phyloP scores from a whole-genome alignment of 2,113 vertebrate genomes.

The Lepisosteus osseus region DNA sequence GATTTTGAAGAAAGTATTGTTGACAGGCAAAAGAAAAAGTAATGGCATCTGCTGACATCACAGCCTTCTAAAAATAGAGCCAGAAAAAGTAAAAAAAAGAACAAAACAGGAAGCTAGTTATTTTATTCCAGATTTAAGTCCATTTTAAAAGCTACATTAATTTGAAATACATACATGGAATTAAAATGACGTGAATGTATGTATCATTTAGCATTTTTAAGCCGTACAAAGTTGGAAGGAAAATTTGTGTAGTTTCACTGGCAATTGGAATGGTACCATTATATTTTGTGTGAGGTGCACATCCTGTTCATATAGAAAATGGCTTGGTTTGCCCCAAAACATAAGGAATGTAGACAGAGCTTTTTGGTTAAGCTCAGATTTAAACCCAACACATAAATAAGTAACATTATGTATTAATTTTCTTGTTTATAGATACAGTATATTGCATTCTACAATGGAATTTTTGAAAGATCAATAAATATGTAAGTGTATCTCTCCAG shows the following conservation, averaged over 20 bases:
- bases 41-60: constrained; percentile 18
- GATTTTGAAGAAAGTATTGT: constrained; percentile 10
- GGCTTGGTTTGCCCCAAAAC: too few relatives aligned
- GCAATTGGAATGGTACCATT: not conserved
- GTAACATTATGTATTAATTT: too few relatives aligned
- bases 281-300: too few relatives aligned
- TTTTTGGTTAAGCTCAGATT: too few relatives aligned
- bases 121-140: constrained; percentile 28
- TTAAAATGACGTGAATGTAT: constrained; percentile 13
- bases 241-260: constrained; percentile 27
- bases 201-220: constrained; percentile 26
- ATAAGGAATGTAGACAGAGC: too few relatives aligned
- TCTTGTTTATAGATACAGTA: too few relatives aligned
- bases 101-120: constrained; percentile 18
- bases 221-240: constrained; percentile 14
- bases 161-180: constrained; percentile 17
- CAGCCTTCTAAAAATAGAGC: constrained; percentile 31
- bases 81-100: constrained; percentile 5
- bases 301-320: too few relatives aligned
- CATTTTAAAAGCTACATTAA: constrained; percentile 8
- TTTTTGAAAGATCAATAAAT: too few relatives aligned
- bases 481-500: too few relatives aligned
- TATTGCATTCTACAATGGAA: too few relatives aligned
- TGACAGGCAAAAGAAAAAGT: not conserved
- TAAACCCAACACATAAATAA: too few relatives aligned